Base-by-base conservation (phyloP, 2,113 vertebrate genomes). In the Poeciliopsis turrubarensis region DNA sequence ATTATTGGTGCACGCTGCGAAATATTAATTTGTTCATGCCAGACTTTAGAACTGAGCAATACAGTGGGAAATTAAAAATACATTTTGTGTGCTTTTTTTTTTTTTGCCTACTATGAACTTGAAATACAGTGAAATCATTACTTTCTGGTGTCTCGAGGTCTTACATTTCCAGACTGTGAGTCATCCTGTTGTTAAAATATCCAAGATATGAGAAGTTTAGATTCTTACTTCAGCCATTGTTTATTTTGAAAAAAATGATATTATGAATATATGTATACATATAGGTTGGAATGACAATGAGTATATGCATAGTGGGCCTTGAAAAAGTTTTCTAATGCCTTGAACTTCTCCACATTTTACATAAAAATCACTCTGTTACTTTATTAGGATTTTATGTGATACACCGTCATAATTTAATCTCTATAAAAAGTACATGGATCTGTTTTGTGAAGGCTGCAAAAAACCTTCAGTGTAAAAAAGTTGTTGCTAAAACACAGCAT, bases 1-100 rank as follows among this genome's bases (percentile, higher is more conserved):
- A 70, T 78, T 64, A 65, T 78, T 70, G 51, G 65, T 64, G n/a
- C 51, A 77, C 44, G 22, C 61, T 60, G 62, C 30, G 32, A 80
- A 75, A 82, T 70, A 77, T 73, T 30, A 7, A 68, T 77, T 77
- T 74, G 30, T 27, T 51, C 62, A 80, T 68, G 19, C 25, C 54
- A 47, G 27, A 30, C 32, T 25, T 61, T 72, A 62, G 68, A 51
- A 65, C 41, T 14, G 31, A 83, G 39, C 27, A 61, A 57, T 34
- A 54, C 2, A 75, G 68, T 19, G 47, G 39, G 57, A 30, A 41
- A 76, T 62, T 44, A 75, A 72, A 80, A 70, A 34, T 47, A 9
- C 1, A 10, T 54, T 32, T 29, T 68, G 32, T 64, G 27, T 31
- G 14, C 30, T 4, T 29, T 32, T 37, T 37, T 32, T 32, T 32